Percentiles rank a stretch among this genome's conserved stretches.
phyloP scores from a whole-genome alignment of 2,797 vertebrate species.

The Spea hammondii region DNA sequence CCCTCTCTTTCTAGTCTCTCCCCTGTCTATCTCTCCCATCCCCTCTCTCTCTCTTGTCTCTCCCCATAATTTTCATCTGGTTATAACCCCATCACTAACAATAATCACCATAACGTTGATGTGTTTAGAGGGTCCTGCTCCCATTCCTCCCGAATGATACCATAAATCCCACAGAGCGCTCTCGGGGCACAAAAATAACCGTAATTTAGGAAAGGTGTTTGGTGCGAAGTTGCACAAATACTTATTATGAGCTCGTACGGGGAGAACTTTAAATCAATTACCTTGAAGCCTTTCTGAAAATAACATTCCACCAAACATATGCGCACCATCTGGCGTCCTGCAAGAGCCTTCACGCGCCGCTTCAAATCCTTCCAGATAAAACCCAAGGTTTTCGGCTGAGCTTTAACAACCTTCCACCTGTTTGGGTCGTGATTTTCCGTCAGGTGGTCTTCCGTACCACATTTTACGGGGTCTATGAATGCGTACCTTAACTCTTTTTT shows the following conservation, averaged over 20 bases:
- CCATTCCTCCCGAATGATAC: no score
- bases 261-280: slow-evolving; percentile 42
- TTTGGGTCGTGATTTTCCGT: background rate
- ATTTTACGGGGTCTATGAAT: no score
- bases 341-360: slow-evolving; percentile 8
- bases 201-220: slow-evolving; percentile 9
- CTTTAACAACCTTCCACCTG: background rate
- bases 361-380: slow-evolving; percentile 30
- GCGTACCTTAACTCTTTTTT: no score
- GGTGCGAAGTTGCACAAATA: slow-evolving; percentile 28
- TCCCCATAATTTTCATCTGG: no score
- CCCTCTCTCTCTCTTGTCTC: no score
- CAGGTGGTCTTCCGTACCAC: background rate
- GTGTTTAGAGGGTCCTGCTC: no score
- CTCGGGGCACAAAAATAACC: background rate
- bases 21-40: no score
- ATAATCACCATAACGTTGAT: no score
- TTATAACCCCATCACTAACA: no score
- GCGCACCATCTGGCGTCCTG: slow-evolving; percentile 27
- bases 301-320: slow-evolving; percentile 34
- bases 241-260: slow-evolving; percentile 19
- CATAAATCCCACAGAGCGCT: background rate
- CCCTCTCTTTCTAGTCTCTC: no score
- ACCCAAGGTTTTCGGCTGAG: background rate
- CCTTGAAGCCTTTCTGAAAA: slow-evolving; percentile 36